Percentiles rank a stretch among this genome's conserved stretches.
Evolutionary conservation across 2,113 vertebrate genomes (phyloP).

Genomic region (Oxygymnocypris stewartii): DNA sequence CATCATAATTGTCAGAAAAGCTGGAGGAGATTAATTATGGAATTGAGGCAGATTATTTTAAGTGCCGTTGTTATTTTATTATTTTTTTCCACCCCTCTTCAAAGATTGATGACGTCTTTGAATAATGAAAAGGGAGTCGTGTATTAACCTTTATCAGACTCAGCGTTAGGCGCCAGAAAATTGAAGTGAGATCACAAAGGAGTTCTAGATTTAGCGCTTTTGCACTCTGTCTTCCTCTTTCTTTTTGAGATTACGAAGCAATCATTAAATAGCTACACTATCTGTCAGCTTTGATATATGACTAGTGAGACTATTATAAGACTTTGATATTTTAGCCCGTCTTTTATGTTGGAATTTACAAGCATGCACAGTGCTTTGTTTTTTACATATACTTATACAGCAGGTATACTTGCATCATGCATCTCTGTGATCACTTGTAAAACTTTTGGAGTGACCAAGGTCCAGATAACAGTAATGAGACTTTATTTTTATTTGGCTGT

Average conservation of each 20-base stretch:
- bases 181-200: conserved; percentile 58
- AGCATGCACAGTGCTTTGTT: background rate
- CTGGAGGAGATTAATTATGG: conserved; percentile 73
- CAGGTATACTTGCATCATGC: background rate
- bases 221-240: conserved; percentile 40
- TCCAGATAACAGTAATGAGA: background rate
- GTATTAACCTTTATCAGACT: conserved; percentile 64
- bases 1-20: conserved; percentile 71
- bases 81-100: conserved; percentile 50
- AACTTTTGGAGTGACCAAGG: background rate
- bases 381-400: background rate
- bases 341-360: conserved; percentile 12
- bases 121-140: conserved; percentile 48
- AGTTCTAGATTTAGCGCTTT: conserved; percentile 40
- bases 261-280: conserved; percentile 59
- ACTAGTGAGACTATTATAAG: conserved; percentile 46
- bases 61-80: conserved; percentile 65
- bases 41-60: conserved; percentile 74
- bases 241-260: conserved; percentile 56
- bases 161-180: conserved; percentile 51
- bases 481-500: background rate
- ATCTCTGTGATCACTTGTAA: background rate
- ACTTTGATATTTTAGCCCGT: conserved; percentile 32
- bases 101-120: conserved; percentile 59
- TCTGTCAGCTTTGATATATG: conserved; percentile 59